A percentile compares a stretch with the other conserved stretches of the same genome.
These are phyloP conservation scores for Spatulosminthurus flaviceps DNA, from an alignment of 2,888 invertebrate species.

Conservation along the genomic window DNA sequence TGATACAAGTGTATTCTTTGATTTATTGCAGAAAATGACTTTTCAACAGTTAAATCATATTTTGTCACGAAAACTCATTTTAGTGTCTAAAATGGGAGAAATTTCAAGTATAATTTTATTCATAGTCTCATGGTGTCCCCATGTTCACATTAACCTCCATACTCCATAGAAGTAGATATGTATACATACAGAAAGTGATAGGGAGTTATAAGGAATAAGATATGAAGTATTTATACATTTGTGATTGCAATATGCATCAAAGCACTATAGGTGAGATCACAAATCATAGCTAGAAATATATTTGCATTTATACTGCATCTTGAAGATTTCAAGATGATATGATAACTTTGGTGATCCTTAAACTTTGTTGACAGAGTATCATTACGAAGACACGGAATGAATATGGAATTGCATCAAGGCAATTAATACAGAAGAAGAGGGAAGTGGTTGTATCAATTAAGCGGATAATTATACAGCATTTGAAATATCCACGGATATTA, in stretches of 20 bases:
- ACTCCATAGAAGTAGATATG: too few species aligned
- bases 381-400: neutral
- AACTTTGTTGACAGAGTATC: slow-evolving; percentile 15
- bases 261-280: neutral
- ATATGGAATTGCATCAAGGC: neutral
- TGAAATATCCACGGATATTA: neutral
- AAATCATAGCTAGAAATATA: neutral
- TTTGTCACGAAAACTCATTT: too few species aligned
- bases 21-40: too few species aligned
- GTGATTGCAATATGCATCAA: too few species aligned
- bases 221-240: neutral
- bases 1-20: too few species aligned
- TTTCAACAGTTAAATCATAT: too few species aligned
- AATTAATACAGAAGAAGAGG: slow-evolving; percentile 14
- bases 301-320: neutral
- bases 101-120: too few species aligned
- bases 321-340: neutral
- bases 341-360: neutral
- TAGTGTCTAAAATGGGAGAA: too few species aligned
- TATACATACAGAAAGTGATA: neutral
- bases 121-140: too few species aligned
- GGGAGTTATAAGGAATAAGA: too few species aligned
- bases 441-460: slow-evolving; percentile 19
- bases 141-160: too few species aligned
- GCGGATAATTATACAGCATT: neutral